phyloP scores from a whole-genome alignment of 2,888 invertebrate species.

The Ornithoptera priamus region DNA sequence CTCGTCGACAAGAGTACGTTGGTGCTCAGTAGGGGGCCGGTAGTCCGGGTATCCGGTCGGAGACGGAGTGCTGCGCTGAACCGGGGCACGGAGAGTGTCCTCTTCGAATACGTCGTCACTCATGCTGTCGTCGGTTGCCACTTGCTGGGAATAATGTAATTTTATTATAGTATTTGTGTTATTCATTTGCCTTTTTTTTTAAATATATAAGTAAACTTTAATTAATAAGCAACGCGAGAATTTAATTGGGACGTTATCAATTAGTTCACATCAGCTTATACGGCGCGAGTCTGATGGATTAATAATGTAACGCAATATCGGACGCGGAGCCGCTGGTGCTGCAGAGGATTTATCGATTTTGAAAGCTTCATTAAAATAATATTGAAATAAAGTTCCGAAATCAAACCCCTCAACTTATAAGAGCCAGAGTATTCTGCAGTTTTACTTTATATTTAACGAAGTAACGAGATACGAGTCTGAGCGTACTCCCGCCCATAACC shows the following conservation, averaged over 20 bases:
- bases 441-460: no score
- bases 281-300: conserved; percentile 11
- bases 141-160: conserved; percentile 57
- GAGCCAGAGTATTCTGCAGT: no score
- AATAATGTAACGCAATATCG: conserved; percentile 6
- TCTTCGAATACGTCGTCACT: conserved; percentile 92
- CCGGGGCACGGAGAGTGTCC: conserved; percentile 61
- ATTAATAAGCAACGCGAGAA: not conserved
- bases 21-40: conserved; percentile 84
- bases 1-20: conserved; percentile 74
- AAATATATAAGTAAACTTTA: not conserved
- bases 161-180: not conserved
- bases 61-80: conserved; percentile 80
- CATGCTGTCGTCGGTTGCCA: conserved; percentile 87
- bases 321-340: not conserved
- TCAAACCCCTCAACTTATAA: no score
- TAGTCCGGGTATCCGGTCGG: conserved; percentile 91
- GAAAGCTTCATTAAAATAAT: not conserved
- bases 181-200: no score
- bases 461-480: no score
- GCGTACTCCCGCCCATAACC: no score
- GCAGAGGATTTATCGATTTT: not conserved
- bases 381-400: not conserved
- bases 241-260: conserved; percentile 5
- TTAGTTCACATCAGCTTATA: not conserved